phyloP scores from a whole-genome alignment of 2,888 invertebrate species.

The Stomorhina lunata region DNA sequence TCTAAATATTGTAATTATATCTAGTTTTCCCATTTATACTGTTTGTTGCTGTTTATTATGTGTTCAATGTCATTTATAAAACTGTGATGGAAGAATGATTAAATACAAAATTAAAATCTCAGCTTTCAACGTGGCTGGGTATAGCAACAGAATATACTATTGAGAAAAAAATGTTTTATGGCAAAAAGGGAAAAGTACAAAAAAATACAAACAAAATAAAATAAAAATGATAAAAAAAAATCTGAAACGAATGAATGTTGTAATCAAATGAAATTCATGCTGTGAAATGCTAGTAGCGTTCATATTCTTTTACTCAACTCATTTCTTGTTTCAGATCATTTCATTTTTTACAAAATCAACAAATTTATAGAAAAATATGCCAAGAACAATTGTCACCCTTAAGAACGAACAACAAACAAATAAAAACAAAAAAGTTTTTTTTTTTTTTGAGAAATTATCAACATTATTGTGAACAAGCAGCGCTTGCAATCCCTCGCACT shows the following conservation, averaged over 20 bases:
- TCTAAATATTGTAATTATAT: too few relatives aligned
- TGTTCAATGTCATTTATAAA: too few relatives aligned
- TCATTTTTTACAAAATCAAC: slow-evolving; percentile 1
- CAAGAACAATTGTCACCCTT: slow-evolving; percentile 45
- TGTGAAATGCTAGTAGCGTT: slow-evolving; percentile 38
- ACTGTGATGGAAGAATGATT: too few relatives aligned
- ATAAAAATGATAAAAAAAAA: slow-evolving; percentile 25
- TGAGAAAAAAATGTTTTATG: too few relatives aligned
- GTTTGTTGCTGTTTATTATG: too few relatives aligned
- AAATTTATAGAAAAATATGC: slow-evolving; percentile 22
- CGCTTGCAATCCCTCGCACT: slow-evolving; percentile 3
- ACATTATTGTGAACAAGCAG: slow-evolving; percentile 42
- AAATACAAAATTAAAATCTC: too few relatives aligned
- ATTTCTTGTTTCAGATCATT: neutral
- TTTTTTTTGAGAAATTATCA: slow-evolving; percentile 45
- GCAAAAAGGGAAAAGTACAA: neutral
- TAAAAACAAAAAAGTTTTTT: too few relatives aligned
- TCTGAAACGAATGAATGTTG: slow-evolving; percentile 16
- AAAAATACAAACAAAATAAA: neutral
- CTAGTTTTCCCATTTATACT: too few relatives aligned
- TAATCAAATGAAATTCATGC: slow-evolving; percentile 51
- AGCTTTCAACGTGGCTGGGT: too few relatives aligned
- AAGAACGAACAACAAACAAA: neutral
- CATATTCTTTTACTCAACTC: slow-evolving; percentile 4
- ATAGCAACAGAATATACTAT: too few relatives aligned